Percentiles rank a stretch among this genome's conserved stretches.
These are phyloP conservation scores for Pampus argenteus DNA, from an alignment of 2,797 vertebrate genomes.

Conservation along the genomic window DNA sequence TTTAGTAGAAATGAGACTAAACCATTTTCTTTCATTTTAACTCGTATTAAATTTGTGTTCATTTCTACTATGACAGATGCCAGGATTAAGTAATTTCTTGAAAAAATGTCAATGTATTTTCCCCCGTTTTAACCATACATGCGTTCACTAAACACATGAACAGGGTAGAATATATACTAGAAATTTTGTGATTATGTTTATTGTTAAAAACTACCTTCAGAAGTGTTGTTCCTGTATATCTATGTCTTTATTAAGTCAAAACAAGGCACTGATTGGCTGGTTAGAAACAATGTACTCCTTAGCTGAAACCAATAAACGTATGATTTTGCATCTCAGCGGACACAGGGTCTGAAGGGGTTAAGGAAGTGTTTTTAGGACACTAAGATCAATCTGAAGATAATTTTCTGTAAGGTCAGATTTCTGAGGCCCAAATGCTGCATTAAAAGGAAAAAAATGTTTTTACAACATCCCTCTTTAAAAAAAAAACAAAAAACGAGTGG, in stretches of 20 bases:
- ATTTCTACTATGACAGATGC: not conserved
- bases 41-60: no score
- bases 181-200: not conserved
- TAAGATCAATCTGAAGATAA: conserved; percentile 19
- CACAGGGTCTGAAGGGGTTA: not conserved
- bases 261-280: not conserved
- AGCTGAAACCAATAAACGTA: conserved; percentile 6
- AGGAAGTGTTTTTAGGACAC: not conserved
- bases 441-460: not conserved
- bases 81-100: not conserved
- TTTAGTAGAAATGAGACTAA: not conserved
- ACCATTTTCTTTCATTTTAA: not conserved
- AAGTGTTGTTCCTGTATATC: not conserved
- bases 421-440: not conserved
- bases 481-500: conserved; percentile 21
- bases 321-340: not conserved
- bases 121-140: not conserved
- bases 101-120: not conserved
- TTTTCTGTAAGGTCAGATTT: conserved; percentile 30
- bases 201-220: not conserved
- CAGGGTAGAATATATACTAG: not conserved
- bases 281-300: not conserved
- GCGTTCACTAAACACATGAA: not conserved
- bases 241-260: not conserved
- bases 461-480: conserved; percentile 13